Conservation (phyloP, 2,888 invertebrate species). For the Drosophila bunnanda region DNA sequence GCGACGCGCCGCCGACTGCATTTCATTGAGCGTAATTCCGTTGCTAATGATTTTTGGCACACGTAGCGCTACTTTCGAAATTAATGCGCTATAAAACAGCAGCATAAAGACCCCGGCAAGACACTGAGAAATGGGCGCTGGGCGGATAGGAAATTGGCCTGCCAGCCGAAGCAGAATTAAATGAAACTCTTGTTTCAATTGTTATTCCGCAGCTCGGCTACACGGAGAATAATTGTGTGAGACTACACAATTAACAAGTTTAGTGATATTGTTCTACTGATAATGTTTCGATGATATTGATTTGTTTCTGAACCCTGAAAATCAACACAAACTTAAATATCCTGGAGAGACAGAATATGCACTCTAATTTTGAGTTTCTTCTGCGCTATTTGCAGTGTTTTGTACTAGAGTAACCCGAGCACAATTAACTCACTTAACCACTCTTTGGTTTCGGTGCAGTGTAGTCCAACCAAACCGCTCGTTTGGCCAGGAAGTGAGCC, state of each 20-base stretch:
- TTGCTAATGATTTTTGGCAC: constrained; percentile 84
- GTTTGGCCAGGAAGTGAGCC: constrained; percentile 66
- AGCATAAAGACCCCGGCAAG: constrained; percentile 50
- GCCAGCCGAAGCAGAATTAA: constrained; percentile 68
- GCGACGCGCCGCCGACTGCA: constrained; percentile 68
- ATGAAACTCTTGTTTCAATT: constrained; percentile 77
- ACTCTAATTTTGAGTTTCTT: not conserved
- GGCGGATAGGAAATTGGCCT: constrained; percentile 76
- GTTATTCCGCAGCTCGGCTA: constrained; percentile 64
- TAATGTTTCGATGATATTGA: not conserved
- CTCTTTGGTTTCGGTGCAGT: constrained; percentile 11
- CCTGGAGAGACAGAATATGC: too few relatives aligned
- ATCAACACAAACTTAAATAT: not conserved
- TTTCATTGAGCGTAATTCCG: constrained; percentile 83
- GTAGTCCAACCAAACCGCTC: constrained; percentile 1
- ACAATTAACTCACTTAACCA: not conserved
- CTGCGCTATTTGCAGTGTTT: too few relatives aligned
- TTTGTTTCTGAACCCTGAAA: too few relatives aligned
- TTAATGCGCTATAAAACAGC: constrained; percentile 76
- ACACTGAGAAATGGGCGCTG: constrained; percentile 76
- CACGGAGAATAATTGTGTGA: not conserved
- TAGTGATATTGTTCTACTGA: too few relatives aligned
- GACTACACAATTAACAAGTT: not conserved
- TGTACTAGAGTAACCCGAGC: too few relatives aligned
- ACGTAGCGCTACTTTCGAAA: constrained; percentile 81